Evolutionary conservation across 2,113 vertebrate species (phyloP).

Genomic region (Pardalotus punctatus): DNA sequence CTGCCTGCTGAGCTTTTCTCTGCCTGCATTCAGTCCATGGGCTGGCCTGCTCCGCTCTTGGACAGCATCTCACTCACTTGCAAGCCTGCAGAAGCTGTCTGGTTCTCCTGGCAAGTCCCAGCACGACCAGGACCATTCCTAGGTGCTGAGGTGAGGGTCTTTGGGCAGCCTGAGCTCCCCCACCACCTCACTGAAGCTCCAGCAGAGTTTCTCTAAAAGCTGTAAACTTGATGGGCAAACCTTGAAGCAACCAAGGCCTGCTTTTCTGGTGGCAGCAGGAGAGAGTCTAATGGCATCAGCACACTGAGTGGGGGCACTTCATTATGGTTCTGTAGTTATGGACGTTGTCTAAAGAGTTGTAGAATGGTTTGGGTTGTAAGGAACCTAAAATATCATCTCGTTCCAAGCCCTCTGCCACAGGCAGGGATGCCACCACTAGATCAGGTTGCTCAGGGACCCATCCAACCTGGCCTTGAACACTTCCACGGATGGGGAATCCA

Average conservation of each 20-base stretch:
- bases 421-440: neutral
- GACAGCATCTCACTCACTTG: neutral
- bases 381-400: neutral
- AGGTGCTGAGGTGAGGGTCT: neutral
- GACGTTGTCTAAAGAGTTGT: rapidly evolving
- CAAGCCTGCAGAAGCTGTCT: neutral
- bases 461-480: neutral
- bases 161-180: neutral
- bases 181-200: neutral
- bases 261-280: neutral
- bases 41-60: neutral
- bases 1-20: constrained; percentile 62
- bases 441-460: neutral
- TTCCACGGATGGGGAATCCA: neutral
- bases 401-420: neutral
- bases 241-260: neutral
- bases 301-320: neutral
- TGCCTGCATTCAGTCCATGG: neutral
- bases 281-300: neutral
- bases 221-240: neutral
- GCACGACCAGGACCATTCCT: rapidly evolving
- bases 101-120: neutral
- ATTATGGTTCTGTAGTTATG: neutral
- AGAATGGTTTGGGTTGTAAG: neutral
- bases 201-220: neutral